Percentiles rank a stretch among this genome's conserved stretches.
phyloP scores from a whole-genome alignment of 2,888 invertebrate genomes.

The Papilio gigon region DNA sequence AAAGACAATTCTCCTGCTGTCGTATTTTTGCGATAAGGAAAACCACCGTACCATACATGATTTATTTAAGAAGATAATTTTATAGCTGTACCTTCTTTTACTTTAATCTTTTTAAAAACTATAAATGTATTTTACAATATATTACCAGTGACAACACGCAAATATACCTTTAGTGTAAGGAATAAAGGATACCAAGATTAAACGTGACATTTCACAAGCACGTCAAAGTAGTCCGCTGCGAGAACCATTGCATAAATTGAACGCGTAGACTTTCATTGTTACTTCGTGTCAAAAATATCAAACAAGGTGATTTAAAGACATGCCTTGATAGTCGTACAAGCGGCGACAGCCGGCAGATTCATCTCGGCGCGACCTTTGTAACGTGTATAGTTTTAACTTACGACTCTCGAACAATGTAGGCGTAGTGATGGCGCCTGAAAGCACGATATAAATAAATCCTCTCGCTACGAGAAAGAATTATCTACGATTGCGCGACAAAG shows the following conservation, averaged over 20 bases:
- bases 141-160: not conserved
- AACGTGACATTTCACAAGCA: constrained; percentile 59
- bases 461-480: constrained; percentile 44
- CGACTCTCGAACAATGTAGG: constrained; percentile 68
- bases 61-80: constrained; percentile 9
- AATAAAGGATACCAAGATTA: constrained; percentile 44
- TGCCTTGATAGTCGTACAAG: constrained; percentile 68
- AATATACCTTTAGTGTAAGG: constrained; percentile 45
- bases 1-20: not conserved
- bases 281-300: constrained; percentile 69
- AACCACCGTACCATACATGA: constrained; percentile 9
- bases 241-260: constrained; percentile 66
- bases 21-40: not conserved
- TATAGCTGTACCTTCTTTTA: not conserved
- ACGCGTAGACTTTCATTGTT: constrained; percentile 63
- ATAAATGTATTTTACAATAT: constrained; percentile 8
- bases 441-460: constrained; percentile 61
- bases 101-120: not conserved
- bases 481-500: constrained; percentile 26
- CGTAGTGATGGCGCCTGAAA: constrained; percentile 67
- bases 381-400: constrained; percentile 70
- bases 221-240: constrained; percentile 57
- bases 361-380: constrained; percentile 78
- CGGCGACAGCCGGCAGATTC: constrained; percentile 63
- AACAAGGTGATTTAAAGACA: constrained; percentile 74